These are phyloP conservation scores for Salticus scenicus DNA, from an alignment of 2,888 invertebrate genomes.

Conservation along the genomic window DNA sequence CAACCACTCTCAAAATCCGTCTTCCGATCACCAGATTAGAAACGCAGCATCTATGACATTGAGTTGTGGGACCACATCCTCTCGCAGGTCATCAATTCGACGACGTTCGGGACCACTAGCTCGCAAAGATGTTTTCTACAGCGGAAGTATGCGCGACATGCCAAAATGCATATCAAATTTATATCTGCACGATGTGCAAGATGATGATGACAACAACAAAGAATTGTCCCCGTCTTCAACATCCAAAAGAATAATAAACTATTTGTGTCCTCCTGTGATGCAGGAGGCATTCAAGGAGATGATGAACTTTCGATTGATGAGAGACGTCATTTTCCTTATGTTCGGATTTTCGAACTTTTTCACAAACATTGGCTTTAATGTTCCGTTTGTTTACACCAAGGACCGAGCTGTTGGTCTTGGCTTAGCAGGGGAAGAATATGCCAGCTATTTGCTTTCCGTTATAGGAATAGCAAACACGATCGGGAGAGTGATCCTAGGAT, in stretches of 20 bases:
- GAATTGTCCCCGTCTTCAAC: background rate
- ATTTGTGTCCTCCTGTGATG: slow-evolving; percentile 83
- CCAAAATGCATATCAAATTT: slow-evolving; percentile 75
- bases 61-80: slow-evolving; percentile 48
- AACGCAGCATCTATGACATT: slow-evolving; percentile 51
- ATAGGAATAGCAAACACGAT: slow-evolving; percentile 92
- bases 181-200: slow-evolving; percentile 47
- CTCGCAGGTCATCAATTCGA: slow-evolving; percentile 37
- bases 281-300: slow-evolving; percentile 81
- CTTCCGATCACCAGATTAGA: slow-evolving; percentile 32
- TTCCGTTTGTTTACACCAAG: slow-evolving; percentile 92
- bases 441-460: slow-evolving; percentile 84
- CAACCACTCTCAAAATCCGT: slow-evolving; percentile 22
- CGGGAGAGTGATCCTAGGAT: slow-evolving; percentile 90
- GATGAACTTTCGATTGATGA: slow-evolving; percentile 88
- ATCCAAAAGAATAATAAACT: slow-evolving; percentile 70
- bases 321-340: slow-evolving; percentile 89
- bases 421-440: slow-evolving; percentile 78
- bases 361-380: slow-evolving; percentile 94
- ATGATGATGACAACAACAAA: slow-evolving; percentile 21
- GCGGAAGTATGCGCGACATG: slow-evolving; percentile 83
- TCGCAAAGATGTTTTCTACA: slow-evolving; percentile 91
- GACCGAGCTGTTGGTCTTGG: slow-evolving; percentile 82
- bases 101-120: slow-evolving; percentile 84
- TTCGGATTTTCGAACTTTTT: slow-evolving; percentile 95